Evolutionary conservation across 1,140 invertebrate species (phyloP), one percentile per base, ranked within the genome.

Genomic region (Drosophila carrolli): DNA sequence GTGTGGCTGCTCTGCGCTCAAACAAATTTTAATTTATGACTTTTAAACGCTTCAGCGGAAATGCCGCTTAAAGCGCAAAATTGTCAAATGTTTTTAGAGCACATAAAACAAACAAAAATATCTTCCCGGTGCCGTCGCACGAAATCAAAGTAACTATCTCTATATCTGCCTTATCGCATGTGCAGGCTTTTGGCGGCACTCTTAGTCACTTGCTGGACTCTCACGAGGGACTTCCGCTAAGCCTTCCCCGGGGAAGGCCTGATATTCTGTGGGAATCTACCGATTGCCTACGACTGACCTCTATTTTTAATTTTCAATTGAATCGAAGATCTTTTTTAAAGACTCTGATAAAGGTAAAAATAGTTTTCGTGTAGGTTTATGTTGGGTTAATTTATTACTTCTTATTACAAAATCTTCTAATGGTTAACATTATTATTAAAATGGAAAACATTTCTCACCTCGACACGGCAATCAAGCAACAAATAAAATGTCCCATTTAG

Each of bases 21-120:
- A 81, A 86, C 78, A 88, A 88, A 88, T 88, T 88, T 88, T 89
- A 88, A 88, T 89, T 89, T 89, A 89, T 85, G 80, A 60, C 75
- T 88, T 80, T 88, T 74, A 62, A 72, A 74, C 75, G 65, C 23
- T 81, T 51, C 65, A 84, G 73, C 84, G 84, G 84, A 89, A 89
- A 89, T 89, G 84, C 76, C 84, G 85, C 85, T 81, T 89, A 89
- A 89, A 89, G 85, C 85, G 78, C 55, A 65, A 90, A 85, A 74
- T 82, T 83, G 61, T 78, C 54, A 68, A 82, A 63, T 59, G 62
- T 58, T 55, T 73, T 53, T 75, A 58, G 76, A 62, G 56, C 53
- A 43, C 54, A 55, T 60, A 60, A 48, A 75, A 54, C 50, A 56
- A 57, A 56, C 16, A 44, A 44, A 56, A 48, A 32, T 55, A 58